Evolutionary conservation across 2,888 invertebrate genomes (phyloP), one percentile per base, ranked within the genome.

Genomic region (Drosophila merina): DNA sequence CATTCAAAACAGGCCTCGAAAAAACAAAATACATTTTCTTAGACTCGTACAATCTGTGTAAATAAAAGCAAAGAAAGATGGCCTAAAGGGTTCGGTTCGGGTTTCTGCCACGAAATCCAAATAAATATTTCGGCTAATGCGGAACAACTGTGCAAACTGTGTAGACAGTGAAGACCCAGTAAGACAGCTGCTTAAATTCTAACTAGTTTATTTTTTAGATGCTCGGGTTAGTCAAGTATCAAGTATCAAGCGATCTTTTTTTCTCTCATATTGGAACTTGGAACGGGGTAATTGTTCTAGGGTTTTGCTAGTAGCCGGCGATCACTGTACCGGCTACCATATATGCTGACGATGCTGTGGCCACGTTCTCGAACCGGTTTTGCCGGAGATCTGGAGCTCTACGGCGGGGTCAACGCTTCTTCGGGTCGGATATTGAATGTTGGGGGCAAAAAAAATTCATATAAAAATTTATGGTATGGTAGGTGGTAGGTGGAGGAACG

Each of bases 281-380:
- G 20, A 9, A 14, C 25, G 40, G 47, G 47, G 45, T 30, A 68
- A 67, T 69, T 67, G 66, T 67, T 69, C 51, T 66, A 66, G 20
- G 54, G 20, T 48, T 5, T 28, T 28, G 6, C 5, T 40, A n/a
- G n/a, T 40, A 42, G 40, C 48, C 33, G 40, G 40, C 3, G 40
- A 20, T 20, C 54, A 66, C 64, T 62, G 66, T 68, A 40, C 10
- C 33, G 26, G 8, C 9, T 14, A 36, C 40, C 44, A 48, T 36
- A 25, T 28, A 48, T 31, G 14, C 7, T 8, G 14, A 14, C 7
- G 40, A 40, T 42, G 42, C 25, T 20, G 48, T 42, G 50, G 75
- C 80, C 79, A 79, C 79, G 82, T 75, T 76, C 74, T 67, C 69
- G 51, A 74, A 82, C 82, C 79, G 80, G 82, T 81, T 81, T 71